phyloP scores from a whole-genome alignment of 2,888 invertebrate species.

The Napeogenes inachia region DNA sequence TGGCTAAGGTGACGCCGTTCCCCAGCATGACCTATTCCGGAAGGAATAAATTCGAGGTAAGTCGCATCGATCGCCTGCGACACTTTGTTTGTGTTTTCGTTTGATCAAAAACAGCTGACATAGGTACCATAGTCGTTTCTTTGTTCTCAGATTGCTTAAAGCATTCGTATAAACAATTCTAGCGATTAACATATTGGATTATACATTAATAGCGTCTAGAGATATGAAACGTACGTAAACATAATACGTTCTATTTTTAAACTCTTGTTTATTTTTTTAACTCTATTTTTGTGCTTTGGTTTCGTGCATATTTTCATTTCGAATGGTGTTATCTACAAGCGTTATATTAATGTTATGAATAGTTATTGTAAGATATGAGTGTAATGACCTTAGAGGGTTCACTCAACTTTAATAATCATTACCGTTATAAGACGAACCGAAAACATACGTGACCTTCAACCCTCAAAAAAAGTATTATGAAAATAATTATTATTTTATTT shows the following conservation, averaged over 20 bases:
- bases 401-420: conserved; percentile 46
- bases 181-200: conserved; percentile 3
- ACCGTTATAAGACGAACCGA: conserved; percentile 36
- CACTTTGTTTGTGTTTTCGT: conserved; percentile 67
- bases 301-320: conserved; percentile 12
- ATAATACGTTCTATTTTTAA: conserved; percentile 30
- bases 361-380: neutral
- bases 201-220: neutral
- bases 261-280: conserved; percentile 9
- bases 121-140: conserved; percentile 48
- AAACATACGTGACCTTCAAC: conserved; percentile 32
- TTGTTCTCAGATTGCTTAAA: conserved; percentile 46
- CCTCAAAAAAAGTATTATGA: conserved; percentile 27
- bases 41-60: conserved; percentile 81
- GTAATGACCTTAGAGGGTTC: conserved; percentile 35
- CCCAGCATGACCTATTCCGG: conserved; percentile 80
- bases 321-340: neutral
- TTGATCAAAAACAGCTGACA: conserved; percentile 80
- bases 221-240: neutral
- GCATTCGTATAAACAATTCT: conserved; percentile 2
- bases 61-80: conserved; percentile 40
- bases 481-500: too few species aligned
- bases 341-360: neutral
- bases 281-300: conserved; percentile 4
- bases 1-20: conserved; percentile 73